These are phyloP conservation scores for Chymomyza costata DNA, from an alignment of 1,140 invertebrate genomes.

Conservation along the genomic window DNA sequence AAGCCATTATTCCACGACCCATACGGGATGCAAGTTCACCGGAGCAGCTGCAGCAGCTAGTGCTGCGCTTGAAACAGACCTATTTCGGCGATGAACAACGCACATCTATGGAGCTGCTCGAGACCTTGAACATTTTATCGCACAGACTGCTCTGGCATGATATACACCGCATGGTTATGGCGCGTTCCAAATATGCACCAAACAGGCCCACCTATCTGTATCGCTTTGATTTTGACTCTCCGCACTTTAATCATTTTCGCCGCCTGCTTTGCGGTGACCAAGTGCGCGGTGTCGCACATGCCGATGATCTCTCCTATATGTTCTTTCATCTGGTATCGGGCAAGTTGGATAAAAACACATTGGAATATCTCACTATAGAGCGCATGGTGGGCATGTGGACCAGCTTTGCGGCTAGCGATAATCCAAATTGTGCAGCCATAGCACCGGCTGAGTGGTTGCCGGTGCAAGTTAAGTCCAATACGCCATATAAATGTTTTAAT, in stretches of 20 bases:
- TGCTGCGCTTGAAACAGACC: conserved; percentile 29
- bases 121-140: conserved; percentile 52
- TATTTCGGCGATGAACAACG: conserved; percentile 52
- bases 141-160: conserved; percentile 73
- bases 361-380: conserved; percentile 66
- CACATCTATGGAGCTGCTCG: conserved; percentile 38
- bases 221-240: conserved; percentile 72
- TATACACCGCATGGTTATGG: conserved; percentile 60
- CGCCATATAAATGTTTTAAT: conserved; percentile 60
- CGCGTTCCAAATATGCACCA: conserved; percentile 52
- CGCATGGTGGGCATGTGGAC: conserved; percentile 74
- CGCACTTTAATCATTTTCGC: conserved; percentile 56
- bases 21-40: conserved; percentile 30
- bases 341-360: conserved; percentile 33
- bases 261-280: conserved; percentile 57
- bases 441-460: conserved; percentile 35
- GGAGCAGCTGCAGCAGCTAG: conserved; percentile 37
- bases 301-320: conserved; percentile 80
- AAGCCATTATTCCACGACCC: conserved; percentile 46
- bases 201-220: conserved; percentile 71
- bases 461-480: conserved; percentile 7
- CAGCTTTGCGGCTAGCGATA: conserved; percentile 68
- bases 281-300: conserved; percentile 76
- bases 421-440: conserved; percentile 52
- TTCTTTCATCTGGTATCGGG: conserved; percentile 74